Percentiles rank a stretch among this genome's conserved stretches.
Evolutionary conservation across 2,113 vertebrate genomes (phyloP).

Genomic region (Epinephelus lanceolatus): DNA sequence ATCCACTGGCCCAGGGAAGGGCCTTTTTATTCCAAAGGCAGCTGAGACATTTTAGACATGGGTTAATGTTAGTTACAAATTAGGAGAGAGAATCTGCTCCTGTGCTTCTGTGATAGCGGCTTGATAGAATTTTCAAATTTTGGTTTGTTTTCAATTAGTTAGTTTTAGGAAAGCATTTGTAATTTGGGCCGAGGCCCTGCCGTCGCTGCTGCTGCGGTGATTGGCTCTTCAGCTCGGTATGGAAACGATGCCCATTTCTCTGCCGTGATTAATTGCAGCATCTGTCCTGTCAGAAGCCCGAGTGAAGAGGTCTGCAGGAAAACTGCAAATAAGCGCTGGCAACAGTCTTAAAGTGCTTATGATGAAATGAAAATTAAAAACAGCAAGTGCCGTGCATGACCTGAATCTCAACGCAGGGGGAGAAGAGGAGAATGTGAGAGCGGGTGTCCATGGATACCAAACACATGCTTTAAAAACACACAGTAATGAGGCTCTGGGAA

Average conservation of each 20-base stretch:
- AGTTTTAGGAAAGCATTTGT: conserved; percentile 76
- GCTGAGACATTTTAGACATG: conserved; percentile 68
- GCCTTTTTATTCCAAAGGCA: conserved; percentile 48
- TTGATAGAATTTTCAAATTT: conserved; percentile 76
- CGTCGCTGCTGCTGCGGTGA: conserved; percentile 70
- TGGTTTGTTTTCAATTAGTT: conserved; percentile 83
- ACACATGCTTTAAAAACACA: conserved; percentile 86
- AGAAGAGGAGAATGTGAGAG: conserved; percentile 79
- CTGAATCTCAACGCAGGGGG: conserved; percentile 90
- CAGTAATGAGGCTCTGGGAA: conserved; percentile 87
- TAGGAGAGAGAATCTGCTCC: conserved; percentile 51
- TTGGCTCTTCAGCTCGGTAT: conserved; percentile 80
- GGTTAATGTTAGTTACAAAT: conserved; percentile 72
- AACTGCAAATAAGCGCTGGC: conserved; percentile 98
- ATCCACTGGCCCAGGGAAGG: conserved; percentile 75
- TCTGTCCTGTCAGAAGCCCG: conserved; percentile 98
- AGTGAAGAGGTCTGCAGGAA: conserved; percentile 98
- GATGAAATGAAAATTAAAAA: conserved; percentile 99
- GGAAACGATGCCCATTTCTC: conserved; percentile 93
- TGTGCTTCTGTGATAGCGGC: conserved; percentile 61
- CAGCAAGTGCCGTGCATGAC: conserved; percentile 94
- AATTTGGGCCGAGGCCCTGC: conserved; percentile 77
- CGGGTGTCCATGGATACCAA: conserved; percentile 83
- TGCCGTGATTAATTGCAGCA: conserved; percentile 98
- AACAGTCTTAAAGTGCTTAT: conserved; percentile 99